Evolutionary conservation across 2,797 vertebrate genomes (phyloP).

Genomic region (Sebastes minor): DNA sequence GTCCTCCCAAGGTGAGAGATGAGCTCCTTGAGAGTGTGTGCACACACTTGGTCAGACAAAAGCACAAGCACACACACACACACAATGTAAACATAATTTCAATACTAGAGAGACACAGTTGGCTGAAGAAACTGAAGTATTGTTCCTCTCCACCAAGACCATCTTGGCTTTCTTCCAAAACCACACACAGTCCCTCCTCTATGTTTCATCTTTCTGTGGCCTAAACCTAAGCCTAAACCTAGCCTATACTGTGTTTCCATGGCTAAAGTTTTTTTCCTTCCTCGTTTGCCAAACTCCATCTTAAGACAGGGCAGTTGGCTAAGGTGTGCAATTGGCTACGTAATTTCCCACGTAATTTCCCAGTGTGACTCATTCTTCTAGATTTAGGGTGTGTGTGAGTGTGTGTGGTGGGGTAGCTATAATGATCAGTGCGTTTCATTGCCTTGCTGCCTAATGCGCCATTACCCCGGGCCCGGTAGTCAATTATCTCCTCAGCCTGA

Average conservation of each 20-base stretch:
- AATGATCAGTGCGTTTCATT: constrained; percentile 78
- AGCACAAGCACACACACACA: neutral
- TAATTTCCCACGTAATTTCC: constrained; percentile 74
- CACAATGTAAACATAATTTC: neutral
- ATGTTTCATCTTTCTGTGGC: neutral
- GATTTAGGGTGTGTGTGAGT: constrained; percentile 60
- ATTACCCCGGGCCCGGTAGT: constrained; percentile 71
- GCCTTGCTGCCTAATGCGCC: constrained; percentile 73
- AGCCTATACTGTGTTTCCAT: constrained; percentile 61
- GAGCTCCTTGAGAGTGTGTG: constrained; percentile 36
- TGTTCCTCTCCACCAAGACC: neutral
- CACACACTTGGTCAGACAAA: constrained; percentile 7
- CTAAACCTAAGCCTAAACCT: constrained; percentile 34
- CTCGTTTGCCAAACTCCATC: constrained; percentile 62
- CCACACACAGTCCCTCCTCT: neutral
- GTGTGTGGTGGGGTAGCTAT: constrained; percentile 56
- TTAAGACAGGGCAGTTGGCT: constrained; percentile 60
- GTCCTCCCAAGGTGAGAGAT: constrained; percentile 55
- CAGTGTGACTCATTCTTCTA: constrained; percentile 76
- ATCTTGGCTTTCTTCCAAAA: constrained; percentile 9
- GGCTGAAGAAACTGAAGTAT: neutral
- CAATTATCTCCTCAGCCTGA: constrained; percentile 79
- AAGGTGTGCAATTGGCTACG: constrained; percentile 69
- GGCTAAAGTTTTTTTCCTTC: constrained; percentile 64
- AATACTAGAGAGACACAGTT: neutral